Conservation (phyloP, 1,140 invertebrate species). For the Drosophila bocqueti region DNA sequence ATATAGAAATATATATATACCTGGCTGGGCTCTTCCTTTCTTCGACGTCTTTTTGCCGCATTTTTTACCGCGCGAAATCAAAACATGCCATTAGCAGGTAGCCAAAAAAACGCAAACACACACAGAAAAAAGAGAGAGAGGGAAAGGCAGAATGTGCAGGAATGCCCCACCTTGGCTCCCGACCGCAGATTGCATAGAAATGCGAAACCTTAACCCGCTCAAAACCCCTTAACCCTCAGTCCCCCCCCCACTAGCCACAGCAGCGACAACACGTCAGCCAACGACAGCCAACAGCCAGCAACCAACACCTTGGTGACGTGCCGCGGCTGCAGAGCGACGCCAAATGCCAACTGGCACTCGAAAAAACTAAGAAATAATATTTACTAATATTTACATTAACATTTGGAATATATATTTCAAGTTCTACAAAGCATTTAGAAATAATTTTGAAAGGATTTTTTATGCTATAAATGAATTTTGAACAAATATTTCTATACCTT, state of each 20-base stretch:
- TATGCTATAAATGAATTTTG: neutral
- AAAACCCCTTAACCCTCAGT: neutral
- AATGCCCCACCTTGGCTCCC: neutral
- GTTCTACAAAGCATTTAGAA: neutral
- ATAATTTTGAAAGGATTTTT: neutral
- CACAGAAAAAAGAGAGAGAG: neutral
- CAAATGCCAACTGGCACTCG: constrained; percentile 1
- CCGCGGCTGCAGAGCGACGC: constrained; percentile 26
- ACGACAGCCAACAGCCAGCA: constrained; percentile 9
- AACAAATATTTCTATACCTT: neutral
- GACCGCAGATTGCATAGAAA: constrained; percentile 33
- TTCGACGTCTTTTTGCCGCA: constrained; percentile 3
- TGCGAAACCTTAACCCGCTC: constrained; percentile 15
- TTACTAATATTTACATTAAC: too few species aligned
- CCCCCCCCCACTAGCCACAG: too few species aligned
- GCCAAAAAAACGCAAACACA: constrained; percentile 24
- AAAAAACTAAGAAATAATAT: neutral
- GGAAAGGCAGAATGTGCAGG: constrained; percentile 37
- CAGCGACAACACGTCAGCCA: constrained; percentile 14
- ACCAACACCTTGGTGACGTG: constrained; percentile 41
- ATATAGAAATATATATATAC: neutral
- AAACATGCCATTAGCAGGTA: constrained; percentile 70
- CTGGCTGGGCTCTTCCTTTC: constrained; percentile 10
- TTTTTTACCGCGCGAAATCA: constrained; percentile 57
- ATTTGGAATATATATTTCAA: too few species aligned